phyloP scores from a whole-genome alignment of 1,140 invertebrate species.

The Anadara kagoshimensis region DNA sequence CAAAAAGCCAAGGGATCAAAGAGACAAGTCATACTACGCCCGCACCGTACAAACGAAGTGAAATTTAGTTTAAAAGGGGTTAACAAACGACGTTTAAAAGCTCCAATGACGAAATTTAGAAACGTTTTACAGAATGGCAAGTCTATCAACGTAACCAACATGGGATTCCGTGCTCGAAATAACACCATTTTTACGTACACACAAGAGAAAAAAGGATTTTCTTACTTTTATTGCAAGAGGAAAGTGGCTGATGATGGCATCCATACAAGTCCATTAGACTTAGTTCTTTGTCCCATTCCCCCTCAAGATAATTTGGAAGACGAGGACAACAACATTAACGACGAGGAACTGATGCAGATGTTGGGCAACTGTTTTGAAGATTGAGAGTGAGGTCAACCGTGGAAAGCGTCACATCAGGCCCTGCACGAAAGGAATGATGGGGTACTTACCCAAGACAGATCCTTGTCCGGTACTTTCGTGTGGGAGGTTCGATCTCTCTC shows the following conservation, averaged over 20 bases:
- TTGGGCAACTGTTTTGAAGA: too few species aligned
- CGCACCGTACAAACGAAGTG: too few species aligned
- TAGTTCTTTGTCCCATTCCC: slow-evolving; percentile 19
- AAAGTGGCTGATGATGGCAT: slow-evolving; percentile 23
- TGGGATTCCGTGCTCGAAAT: slow-evolving; percentile 16
- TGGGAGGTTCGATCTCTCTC: too few species aligned
- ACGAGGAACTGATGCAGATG: too few species aligned
- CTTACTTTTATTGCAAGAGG: slow-evolving; percentile 34
- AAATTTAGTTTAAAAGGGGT: slow-evolving; percentile 32
- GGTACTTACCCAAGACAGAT: too few species aligned
- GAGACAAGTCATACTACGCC: too few species aligned
- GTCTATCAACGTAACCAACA: background rate
- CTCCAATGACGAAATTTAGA: slow-evolving; percentile 20
- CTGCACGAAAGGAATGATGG: too few species aligned
- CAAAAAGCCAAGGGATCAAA: slow-evolving; percentile 16
- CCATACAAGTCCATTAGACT: slow-evolving; percentile 25
- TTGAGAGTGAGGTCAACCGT: too few species aligned
- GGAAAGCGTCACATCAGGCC: too few species aligned
- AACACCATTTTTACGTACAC: slow-evolving; percentile 22
- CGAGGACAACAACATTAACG: too few species aligned
- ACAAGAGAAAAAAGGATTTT: slow-evolving; percentile 22
- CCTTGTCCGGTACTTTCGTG: too few species aligned
- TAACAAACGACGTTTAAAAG: slow-evolving; percentile 7
- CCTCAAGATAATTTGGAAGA: too few species aligned
- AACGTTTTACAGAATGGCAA: slow-evolving; percentile 14